These are phyloP conservation scores for Hypanus sabinus DNA, from an alignment of 2,113 vertebrate genomes.

Conservation along the genomic window DNA sequence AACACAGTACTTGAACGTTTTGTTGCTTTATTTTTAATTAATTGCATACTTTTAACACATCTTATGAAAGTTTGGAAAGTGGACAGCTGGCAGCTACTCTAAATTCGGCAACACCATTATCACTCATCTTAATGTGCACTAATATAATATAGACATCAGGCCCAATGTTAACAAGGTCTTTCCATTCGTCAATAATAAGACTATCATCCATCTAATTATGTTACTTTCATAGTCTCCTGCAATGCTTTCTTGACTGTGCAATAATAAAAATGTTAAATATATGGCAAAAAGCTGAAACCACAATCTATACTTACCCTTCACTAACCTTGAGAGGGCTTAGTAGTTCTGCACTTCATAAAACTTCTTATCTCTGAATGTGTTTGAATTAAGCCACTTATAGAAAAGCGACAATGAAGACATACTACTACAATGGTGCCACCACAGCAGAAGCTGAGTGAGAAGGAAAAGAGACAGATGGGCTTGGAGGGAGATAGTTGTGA, in stretches of 20 bases:
- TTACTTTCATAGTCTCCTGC: conserved; percentile 17
- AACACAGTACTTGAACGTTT: not conserved
- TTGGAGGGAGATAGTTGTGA: not conserved
- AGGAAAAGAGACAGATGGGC: not conserved
- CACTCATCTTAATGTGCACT: conserved; percentile 33
- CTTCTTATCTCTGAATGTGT: not conserved
- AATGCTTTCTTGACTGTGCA: not conserved
- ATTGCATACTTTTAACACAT: conserved; percentile 15
- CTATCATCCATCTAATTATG: conserved; percentile 11
- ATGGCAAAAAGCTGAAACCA: not conserved
- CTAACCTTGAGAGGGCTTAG: not conserved
- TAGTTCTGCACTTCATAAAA: not conserved
- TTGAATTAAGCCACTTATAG: not conserved
- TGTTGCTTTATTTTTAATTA: not conserved
- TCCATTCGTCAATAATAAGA: not conserved
- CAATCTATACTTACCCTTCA: not conserved
- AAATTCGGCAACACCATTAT: not conserved
- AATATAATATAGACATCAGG: conserved; percentile 7
- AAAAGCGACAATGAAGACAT: not conserved
- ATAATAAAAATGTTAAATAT: not conserved
- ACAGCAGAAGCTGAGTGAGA: not conserved
- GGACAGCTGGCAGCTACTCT: conserved; percentile 20
- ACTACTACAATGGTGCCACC: not conserved
- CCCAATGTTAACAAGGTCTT: conserved; percentile 17
- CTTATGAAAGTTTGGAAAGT: not conserved